Evolutionary conservation across 64 coral and sea anemone genomes (phyloP).

Genomic region (Actinia equina): DNA sequence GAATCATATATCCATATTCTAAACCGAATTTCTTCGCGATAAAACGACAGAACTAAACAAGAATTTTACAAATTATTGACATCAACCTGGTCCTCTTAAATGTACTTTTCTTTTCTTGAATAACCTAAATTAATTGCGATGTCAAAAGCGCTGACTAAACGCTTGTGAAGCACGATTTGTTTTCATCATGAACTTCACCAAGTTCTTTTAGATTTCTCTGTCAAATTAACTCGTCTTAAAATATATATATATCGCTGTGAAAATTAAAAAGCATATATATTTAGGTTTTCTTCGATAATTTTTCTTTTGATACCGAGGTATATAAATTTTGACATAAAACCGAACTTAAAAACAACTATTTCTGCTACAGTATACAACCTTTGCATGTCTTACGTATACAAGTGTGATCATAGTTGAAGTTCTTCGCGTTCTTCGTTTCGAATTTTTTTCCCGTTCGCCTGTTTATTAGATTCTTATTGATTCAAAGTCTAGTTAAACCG

Average conservation of each 20-base stretch:
- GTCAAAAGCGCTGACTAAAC: conserved; percentile 11
- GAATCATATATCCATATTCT: neutral
- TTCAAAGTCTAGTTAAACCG: neutral
- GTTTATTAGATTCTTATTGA: conserved; percentile 4
- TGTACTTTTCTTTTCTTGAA: neutral
- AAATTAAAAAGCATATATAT: neutral
- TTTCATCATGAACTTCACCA: neutral
- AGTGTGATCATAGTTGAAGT: neutral
- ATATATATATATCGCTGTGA: neutral
- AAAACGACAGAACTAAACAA: neutral
- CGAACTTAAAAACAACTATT: neutral
- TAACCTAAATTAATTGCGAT: neutral
- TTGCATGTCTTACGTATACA: neutral
- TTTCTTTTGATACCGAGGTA: neutral
- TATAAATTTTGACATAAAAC: neutral
- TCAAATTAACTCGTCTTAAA: neutral
- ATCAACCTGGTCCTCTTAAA: neutral
- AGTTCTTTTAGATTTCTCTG: neutral
- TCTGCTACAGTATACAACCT: neutral
- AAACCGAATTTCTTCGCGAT: neutral
- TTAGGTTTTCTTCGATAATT: neutral
- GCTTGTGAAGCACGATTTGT: neutral
- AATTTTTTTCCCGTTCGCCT: neutral
- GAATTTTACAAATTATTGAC: neutral
- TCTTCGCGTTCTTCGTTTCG: conserved; percentile 1